Conservation (phyloP, 2,888 invertebrate species). For the Celastrina argiolus region DNA sequence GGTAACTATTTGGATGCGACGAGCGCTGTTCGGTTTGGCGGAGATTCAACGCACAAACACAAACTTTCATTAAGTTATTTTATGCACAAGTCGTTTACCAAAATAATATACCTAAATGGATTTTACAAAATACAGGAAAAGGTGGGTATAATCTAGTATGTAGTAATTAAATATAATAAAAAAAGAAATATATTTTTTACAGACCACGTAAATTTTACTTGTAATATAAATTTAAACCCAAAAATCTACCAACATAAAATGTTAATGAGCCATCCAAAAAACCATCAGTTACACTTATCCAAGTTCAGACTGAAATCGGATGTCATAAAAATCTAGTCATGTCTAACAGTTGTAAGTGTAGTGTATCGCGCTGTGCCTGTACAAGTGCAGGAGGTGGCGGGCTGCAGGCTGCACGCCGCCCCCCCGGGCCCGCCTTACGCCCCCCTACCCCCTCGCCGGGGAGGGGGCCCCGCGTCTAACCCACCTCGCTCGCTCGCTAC, state of each 20-base stretch:
- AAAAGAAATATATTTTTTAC: too few species aligned
- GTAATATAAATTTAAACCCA: too few species aligned
- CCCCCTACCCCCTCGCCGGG: constrained; percentile 41
- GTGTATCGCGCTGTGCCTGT: constrained; percentile 32
- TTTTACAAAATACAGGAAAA: too few species aligned
- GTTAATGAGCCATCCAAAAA: background rate
- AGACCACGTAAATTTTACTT: too few species aligned
- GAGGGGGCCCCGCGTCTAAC: constrained; percentile 27
- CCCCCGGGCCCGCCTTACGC: constrained; percentile 65
- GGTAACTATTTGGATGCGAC: constrained; percentile 30
- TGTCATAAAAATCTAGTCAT: constrained; percentile 3
- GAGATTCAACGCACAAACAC: too few species aligned
- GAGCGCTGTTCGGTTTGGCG: background rate
- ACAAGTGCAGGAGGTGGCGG: constrained; percentile 49
- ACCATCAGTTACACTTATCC: constrained; percentile 15
- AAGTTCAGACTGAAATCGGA: background rate
- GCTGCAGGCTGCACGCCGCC: constrained; percentile 59
- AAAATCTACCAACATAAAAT: background rate
- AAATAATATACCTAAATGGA: too few species aligned
- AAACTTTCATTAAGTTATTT: too few species aligned
- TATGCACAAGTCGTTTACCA: too few species aligned
- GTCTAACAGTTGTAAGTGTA: constrained; percentile 25
- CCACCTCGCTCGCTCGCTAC: constrained; percentile 44
- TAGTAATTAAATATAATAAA: too few species aligned
- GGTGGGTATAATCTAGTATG: too few species aligned